A percentile compares a stretch with the other conserved stretches of the same genome.
Evolutionary conservation across 1,140 invertebrate species (phyloP).

Genomic region (Pachypeltis micranthus): DNA sequence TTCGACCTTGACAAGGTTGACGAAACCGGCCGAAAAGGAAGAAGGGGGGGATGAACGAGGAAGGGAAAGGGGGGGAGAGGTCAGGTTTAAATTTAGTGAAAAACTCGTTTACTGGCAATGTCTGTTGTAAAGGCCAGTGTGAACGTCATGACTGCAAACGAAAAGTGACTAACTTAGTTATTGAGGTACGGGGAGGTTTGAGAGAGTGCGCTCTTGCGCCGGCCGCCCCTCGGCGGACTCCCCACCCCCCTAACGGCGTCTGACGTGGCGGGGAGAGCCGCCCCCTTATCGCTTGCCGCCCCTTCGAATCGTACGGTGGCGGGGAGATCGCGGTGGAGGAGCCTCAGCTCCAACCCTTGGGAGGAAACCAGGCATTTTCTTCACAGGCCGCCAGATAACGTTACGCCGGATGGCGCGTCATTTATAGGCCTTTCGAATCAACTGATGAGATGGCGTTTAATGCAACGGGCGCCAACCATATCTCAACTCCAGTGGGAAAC

Average conservation of each 20-base stretch:
- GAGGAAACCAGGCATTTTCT: too few relatives aligned
- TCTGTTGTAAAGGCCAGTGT: slow-evolving; percentile 22
- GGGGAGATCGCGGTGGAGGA: too few relatives aligned
- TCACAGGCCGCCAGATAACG: too few relatives aligned
- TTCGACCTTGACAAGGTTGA: background rate
- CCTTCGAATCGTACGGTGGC: too few relatives aligned
- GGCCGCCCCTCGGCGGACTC: slow-evolving; percentile 15
- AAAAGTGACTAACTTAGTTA: slow-evolving; percentile 31
- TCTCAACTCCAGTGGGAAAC: too few relatives aligned
- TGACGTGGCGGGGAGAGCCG: slow-evolving; percentile 10
- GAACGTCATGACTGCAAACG: slow-evolving; percentile 23
- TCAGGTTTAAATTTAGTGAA: slow-evolving; percentile 8
- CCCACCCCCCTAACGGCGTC: background rate
- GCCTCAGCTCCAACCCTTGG: too few relatives aligned
- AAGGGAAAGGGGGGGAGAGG: background rate
- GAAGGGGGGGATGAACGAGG: background rate
- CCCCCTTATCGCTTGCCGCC: background rate
- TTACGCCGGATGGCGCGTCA: too few relatives aligned
- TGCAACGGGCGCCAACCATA: too few relatives aligned
- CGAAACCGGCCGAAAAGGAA: background rate
- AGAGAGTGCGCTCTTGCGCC: slow-evolving; percentile 4
- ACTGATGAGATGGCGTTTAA: too few relatives aligned
- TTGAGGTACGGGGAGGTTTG: slow-evolving; percentile 18
- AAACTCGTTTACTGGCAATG: slow-evolving; percentile 13
- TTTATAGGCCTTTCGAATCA: too few relatives aligned